Evolutionary conservation across 2,797 vertebrate species (phyloP), one percentile per base, ranked within the genome.

Genomic region (Urosaurus nigricauda): DNA sequence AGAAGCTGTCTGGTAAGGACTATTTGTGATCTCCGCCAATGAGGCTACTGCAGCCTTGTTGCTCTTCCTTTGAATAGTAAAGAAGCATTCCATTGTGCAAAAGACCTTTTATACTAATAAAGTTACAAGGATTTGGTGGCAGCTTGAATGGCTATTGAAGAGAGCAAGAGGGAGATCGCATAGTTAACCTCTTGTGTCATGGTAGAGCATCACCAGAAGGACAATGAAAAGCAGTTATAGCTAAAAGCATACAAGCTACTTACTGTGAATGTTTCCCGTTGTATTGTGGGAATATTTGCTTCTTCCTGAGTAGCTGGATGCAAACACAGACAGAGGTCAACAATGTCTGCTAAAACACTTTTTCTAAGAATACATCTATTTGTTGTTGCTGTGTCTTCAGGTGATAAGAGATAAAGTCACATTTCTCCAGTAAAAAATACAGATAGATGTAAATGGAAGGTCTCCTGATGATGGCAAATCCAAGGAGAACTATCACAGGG

Each of bases 1-100:
- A 98, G 92, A 98, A 98, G 83, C 94, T 97, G 11, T 97, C 98
- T 94, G 98, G 98, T 98, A 97, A 96, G 96, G 89, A 74, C 29
- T 74, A 11, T 2, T 19, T 81, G 86, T 83, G 80, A 16, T 40
- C 24, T 82, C 43, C 21, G 53, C 1, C 47, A 70, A 35, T 29
- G 40, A 29, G 58, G 26, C 16, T 26, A 24, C 24, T 80, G 84
- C 89, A 37, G 79, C 65, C 88, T 82, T 32, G 83, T 87, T 47
- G 29, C 51, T 47, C 43, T 84, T 1, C 0, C 19, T 71, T 47
- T 5, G 70, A 37, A 6, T n/a, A 73, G 26, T 17, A 12, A 5
- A 32, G 40, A 75, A 75, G 74, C 29, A 14, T 86, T 56, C 13
- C 60, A 75, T 43, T 32, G 2, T 63, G 60, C 83, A 3, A 83